Conservation (phyloP, 2,888 invertebrate genomes). For the Epinotia ramella region DNA sequence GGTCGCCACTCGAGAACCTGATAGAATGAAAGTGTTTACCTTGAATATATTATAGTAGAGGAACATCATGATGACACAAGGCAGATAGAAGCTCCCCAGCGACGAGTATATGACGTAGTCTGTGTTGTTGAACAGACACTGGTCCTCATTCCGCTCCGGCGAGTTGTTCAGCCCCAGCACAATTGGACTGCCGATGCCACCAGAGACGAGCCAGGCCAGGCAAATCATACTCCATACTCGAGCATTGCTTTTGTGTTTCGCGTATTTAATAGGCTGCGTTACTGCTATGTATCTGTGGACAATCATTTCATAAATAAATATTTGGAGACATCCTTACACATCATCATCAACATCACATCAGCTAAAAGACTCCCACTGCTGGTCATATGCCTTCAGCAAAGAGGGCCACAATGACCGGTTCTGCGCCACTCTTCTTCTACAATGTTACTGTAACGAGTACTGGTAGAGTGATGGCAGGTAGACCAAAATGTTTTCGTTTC, state of each 20-base stretch:
- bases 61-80: constrained; percentile 98
- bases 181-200: constrained; percentile 97
- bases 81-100: constrained; percentile 99
- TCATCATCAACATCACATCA: too few species aligned
- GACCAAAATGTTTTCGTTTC: too few species aligned
- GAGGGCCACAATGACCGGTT: too few species aligned
- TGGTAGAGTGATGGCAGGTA: too few species aligned
- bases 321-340: too few species aligned
- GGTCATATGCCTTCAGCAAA: too few species aligned
- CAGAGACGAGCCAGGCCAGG: constrained; percentile 96
- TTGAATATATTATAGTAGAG: constrained; percentile 99
- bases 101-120: constrained; percentile 99
- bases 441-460: neutral
- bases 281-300: constrained; percentile 97
- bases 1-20: too few species aligned
- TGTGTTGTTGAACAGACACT: constrained; percentile 98
- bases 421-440: neutral
- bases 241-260: constrained; percentile 98
- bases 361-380: too few species aligned
- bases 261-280: constrained; percentile 99
- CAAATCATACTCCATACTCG: constrained; percentile 97
- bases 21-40: constrained; percentile 86
- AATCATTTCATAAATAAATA: too few species aligned
- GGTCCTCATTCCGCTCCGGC: constrained; percentile 91
- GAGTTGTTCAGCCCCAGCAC: constrained; percentile 98